phyloP scores from a whole-genome alignment of 2,113 vertebrate species.

The Euleptes europaea region DNA sequence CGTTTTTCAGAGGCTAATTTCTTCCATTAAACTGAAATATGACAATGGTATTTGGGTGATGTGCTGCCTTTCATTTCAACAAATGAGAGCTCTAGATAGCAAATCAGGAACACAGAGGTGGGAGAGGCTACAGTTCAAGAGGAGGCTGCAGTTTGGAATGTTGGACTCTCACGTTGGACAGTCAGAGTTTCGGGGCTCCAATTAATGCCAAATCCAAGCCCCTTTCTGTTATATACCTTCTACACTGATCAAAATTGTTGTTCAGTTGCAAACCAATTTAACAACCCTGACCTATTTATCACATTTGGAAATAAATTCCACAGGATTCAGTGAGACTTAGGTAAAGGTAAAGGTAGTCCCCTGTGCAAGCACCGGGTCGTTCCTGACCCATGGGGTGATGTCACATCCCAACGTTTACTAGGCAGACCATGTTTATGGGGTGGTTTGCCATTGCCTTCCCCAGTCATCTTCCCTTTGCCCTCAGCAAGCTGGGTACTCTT shows the following conservation, averaged over 20 bases:
- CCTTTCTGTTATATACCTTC: not conserved
- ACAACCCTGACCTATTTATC: not conserved
- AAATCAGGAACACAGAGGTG: not conserved
- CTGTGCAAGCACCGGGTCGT: too few species aligned
- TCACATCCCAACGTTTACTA: too few species aligned
- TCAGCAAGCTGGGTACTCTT: too few species aligned
- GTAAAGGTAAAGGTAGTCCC: too few species aligned
- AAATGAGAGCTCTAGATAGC: not conserved
- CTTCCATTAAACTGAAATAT: conserved; percentile 9
- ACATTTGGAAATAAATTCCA: not conserved
- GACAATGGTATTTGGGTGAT: not conserved
- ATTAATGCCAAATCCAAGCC: not conserved
- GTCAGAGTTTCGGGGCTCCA: not conserved
- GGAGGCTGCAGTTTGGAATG: not conserved
- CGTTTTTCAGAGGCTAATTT: conserved; percentile 2
- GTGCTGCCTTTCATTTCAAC: not conserved
- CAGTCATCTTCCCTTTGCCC: too few species aligned
- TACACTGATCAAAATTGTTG: not conserved
- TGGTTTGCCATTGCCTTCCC: too few species aligned
- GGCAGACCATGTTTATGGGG: too few species aligned
- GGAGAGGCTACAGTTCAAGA: not conserved
- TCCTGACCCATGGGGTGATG: too few species aligned
- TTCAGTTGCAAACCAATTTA: too few species aligned
- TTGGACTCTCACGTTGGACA: too few species aligned
- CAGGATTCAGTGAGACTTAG: not conserved